These are phyloP conservation scores for Caerostris extrusa DNA, from an alignment of 1,140 invertebrate genomes.

Conservation along the genomic window DNA sequence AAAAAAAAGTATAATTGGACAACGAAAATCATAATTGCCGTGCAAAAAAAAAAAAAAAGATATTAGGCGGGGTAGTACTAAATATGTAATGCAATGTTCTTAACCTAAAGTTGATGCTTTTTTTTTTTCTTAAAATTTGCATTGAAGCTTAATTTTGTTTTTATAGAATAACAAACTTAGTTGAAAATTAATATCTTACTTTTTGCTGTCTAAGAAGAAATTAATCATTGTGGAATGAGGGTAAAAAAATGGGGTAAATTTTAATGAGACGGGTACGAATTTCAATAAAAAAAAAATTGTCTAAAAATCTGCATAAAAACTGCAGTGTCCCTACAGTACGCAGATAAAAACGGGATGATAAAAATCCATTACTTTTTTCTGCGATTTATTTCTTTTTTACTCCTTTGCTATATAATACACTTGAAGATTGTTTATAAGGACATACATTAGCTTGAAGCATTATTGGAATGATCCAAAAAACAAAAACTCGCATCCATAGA, in stretches of 20 bases:
- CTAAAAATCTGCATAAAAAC: not conserved
- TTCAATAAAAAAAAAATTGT: conserved; percentile 47
- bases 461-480: not conserved
- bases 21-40: conserved; percentile 34
- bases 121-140: conserved; percentile 17
- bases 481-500: not conserved
- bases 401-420: not conserved
- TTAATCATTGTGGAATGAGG: conserved; percentile 4
- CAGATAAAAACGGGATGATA: not conserved
- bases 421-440: conserved; percentile 22
- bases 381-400: too few species aligned
- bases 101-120: not conserved
- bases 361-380: conserved; percentile 43
- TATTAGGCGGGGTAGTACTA: not conserved
- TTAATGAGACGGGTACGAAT: conserved; percentile 47
- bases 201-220: not conserved
- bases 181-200: conserved; percentile 51
- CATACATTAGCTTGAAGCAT: conserved; percentile 36
- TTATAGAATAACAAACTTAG: conserved; percentile 41
- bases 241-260: conserved; percentile 38
- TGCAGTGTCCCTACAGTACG: too few species aligned
- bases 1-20: not conserved
- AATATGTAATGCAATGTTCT: conserved; percentile 4
- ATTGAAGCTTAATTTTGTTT: conserved; percentile 3
- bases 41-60: too few species aligned